phyloP scores from a whole-genome alignment of 2,888 invertebrate genomes.

The Lithophane socia region DNA sequence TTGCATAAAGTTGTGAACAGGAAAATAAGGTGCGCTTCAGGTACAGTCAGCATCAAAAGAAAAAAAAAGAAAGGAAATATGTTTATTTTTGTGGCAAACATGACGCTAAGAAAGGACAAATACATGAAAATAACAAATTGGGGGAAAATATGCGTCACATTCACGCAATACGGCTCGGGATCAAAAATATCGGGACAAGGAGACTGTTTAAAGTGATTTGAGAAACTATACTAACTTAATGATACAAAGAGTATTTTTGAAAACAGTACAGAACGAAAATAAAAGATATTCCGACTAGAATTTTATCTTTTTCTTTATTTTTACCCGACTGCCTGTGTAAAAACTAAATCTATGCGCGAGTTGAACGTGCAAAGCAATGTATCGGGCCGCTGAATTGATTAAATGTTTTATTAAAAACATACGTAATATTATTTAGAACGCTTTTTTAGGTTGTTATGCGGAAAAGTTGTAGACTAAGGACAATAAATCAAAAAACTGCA shows the following conservation, averaged over 20 bases:
- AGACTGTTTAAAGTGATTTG: background rate
- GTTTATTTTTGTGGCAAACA: too few relatives aligned
- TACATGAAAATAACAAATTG: too few relatives aligned
- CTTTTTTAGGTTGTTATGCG: background rate
- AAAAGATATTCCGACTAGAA: background rate
- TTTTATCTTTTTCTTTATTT: too few relatives aligned
- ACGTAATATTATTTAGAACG: slow-evolving; percentile 5
- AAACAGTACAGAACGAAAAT: background rate
- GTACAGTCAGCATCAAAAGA: background rate
- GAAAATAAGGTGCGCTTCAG: background rate
- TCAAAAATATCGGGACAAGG: background rate
- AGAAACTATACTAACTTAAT: background rate
- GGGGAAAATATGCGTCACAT: too few relatives aligned
- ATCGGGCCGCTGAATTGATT: slow-evolving; percentile 18
- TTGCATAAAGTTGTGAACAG: slow-evolving; percentile 17
- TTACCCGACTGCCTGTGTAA: too few relatives aligned
- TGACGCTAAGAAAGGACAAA: too few relatives aligned
- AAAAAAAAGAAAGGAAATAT: too few relatives aligned
- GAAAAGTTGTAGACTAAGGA: background rate
- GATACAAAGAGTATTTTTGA: background rate
- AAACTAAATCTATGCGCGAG: background rate
- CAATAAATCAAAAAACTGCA: background rate
- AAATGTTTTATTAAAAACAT: slow-evolving; percentile 15
- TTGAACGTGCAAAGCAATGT: background rate
- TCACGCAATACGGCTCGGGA: too few relatives aligned